phyloP scores from a whole-genome alignment of 2,888 invertebrate species.

The Brachypalpus laphriformis region DNA sequence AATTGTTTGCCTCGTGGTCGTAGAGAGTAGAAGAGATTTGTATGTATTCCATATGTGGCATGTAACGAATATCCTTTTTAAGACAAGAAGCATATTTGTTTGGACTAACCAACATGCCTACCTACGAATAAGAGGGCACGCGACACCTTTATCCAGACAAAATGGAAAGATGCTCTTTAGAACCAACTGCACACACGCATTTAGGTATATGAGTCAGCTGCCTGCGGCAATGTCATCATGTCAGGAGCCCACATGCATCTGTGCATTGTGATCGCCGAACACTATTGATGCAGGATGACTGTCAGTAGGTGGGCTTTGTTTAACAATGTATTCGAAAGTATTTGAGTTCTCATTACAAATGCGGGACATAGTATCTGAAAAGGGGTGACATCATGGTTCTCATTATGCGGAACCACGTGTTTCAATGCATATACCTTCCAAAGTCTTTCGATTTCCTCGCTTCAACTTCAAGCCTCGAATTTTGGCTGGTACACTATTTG shows the following conservation, averaged over 20 bases:
- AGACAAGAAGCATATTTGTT: background rate
- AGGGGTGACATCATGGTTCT: background rate
- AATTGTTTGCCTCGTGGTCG: background rate
- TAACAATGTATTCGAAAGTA: background rate
- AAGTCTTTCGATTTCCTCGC: no score
- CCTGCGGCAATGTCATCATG: constrained; percentile 12
- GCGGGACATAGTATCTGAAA: background rate
- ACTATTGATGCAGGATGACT: background rate
- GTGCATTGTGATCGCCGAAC: background rate
- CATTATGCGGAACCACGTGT: background rate
- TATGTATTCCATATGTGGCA: constrained; percentile 8
- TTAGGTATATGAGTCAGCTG: constrained; percentile 28
- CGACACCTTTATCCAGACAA: constrained; percentile 38
- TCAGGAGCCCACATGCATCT: constrained; percentile 5
- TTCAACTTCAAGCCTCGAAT: no score
- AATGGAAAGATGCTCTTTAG: background rate
- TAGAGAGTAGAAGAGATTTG: background rate
- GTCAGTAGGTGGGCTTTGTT: background rate
- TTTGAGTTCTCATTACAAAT: background rate
- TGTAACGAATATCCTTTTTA: background rate
- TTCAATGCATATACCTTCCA: no score
- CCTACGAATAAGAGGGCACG: constrained; percentile 46
- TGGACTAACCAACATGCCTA: constrained; percentile 24
- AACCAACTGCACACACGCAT: background rate
- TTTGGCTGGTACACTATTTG: no score